A percentile compares a stretch with the other conserved stretches of the same genome.
Conservation (phyloP, 2,113 vertebrate genomes). For the Chaenogobius annularis region DNA sequence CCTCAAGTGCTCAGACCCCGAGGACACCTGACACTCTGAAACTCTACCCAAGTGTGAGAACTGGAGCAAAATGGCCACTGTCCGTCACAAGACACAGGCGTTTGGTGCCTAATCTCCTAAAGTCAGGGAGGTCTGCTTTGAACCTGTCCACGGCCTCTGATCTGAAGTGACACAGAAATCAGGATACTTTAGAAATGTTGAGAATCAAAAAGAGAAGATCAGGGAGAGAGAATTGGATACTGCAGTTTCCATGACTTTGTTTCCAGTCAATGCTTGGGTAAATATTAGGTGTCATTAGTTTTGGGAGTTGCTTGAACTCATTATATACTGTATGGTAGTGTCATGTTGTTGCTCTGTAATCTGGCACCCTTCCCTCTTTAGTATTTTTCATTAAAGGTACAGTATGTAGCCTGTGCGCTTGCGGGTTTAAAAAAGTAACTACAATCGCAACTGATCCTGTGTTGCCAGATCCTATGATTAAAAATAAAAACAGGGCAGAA, state of each 20-base stretch:
- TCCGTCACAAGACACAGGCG: constrained; percentile 58
- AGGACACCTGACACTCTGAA: constrained; percentile 20
- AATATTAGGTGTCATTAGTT: neutral
- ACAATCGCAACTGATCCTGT: too few species aligned
- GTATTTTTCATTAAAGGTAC: neutral
- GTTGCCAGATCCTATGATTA: too few species aligned
- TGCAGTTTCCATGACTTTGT: neutral
- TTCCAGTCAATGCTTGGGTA: neutral
- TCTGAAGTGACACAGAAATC: constrained; percentile 37
- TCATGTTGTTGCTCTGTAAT: too few species aligned
- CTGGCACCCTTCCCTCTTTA: neutral
- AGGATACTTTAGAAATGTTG: constrained; percentile 10
- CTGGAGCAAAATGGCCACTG: constrained; percentile 40
- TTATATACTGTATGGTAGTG: neutral
- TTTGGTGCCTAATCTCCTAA: constrained; percentile 51
- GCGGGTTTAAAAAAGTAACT: too few species aligned
- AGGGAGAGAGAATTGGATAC: neutral
- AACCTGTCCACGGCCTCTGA: constrained; percentile 40
- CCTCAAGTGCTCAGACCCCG: neutral
- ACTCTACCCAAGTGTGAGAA: constrained; percentile 27
- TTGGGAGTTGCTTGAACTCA: neutral
- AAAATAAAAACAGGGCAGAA: too few species aligned
- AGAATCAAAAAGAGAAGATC: constrained; percentile 2
- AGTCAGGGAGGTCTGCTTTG: constrained; percentile 56
- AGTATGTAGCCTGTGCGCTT: too few species aligned